phyloP scores from a whole-genome alignment of 2,888 invertebrate species.

The Iselma pallidipennis region DNA sequence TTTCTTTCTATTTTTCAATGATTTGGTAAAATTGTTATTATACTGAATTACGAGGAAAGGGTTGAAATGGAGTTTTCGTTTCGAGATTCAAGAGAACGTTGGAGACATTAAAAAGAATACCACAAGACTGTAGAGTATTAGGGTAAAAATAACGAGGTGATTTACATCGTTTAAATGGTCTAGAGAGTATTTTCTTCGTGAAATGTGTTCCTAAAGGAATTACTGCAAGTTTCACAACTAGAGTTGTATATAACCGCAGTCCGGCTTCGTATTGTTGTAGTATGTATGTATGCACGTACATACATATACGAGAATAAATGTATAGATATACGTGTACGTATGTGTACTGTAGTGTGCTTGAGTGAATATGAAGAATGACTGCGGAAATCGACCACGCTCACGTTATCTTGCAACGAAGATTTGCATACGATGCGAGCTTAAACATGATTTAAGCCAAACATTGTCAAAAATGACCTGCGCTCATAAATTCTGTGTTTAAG shows the following conservation, averaged over 20 bases:
- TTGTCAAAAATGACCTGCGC: too few species aligned
- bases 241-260: constrained; percentile 16
- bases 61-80: not conserved
- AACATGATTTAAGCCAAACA: constrained; percentile 28
- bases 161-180: constrained; percentile 16
- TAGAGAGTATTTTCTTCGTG: constrained; percentile 16
- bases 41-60: not conserved
- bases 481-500: too few species aligned
- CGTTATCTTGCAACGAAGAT: constrained; percentile 28
- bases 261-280: not conserved
- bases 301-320: not conserved
- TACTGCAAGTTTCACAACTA: constrained; percentile 8
- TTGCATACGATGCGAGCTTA: constrained; percentile 26
- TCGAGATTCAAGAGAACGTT: not conserved
- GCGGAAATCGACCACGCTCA: constrained; percentile 27
- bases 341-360: constrained; percentile 13
- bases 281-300: constrained; percentile 2
- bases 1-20: not conserved
- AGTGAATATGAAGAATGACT: constrained; percentile 28
- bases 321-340: too few species aligned
- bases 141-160: constrained; percentile 9
- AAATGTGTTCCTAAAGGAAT: constrained; percentile 20
- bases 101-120: constrained; percentile 12
- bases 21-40: too few species aligned
- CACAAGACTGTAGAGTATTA: constrained; percentile 1